Conservation (phyloP, 2,797 vertebrate species). For the Nannoperca australis region DNA sequence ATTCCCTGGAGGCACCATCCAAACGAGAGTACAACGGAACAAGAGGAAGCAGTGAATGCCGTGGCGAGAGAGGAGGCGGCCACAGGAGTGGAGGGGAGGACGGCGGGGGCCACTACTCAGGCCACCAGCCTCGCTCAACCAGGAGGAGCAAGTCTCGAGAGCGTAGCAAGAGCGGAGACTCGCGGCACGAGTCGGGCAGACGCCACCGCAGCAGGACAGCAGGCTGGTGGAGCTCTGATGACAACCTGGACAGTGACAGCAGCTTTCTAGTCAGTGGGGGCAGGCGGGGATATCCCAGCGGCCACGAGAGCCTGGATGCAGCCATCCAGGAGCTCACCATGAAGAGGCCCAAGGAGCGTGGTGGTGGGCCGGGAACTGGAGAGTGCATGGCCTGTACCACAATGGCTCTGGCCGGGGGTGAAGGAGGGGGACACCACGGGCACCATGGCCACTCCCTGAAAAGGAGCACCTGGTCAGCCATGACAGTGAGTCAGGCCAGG, state of each 20-base stretch:
- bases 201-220: conserved; percentile 88
- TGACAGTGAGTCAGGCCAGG: conserved; percentile 98
- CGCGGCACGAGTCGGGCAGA: conserved; percentile 81
- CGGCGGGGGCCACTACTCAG: conserved; percentile 87
- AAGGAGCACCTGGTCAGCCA: conserved; percentile 97
- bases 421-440: conserved; percentile 78
- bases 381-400: conserved; percentile 96
- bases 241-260: conserved; percentile 99
- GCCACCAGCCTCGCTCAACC: conserved; percentile 88
- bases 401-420: conserved; percentile 91
- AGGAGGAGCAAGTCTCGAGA: conserved; percentile 87
- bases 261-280: conserved; percentile 91
- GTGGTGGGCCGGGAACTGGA: conserved; percentile 80
- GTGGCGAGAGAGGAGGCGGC: conserved; percentile 82
- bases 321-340: conserved; percentile 97
- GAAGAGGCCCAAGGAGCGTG: conserved; percentile 90
- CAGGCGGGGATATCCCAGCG: conserved; percentile 79
- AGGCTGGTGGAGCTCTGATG: conserved; percentile 99
- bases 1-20: conserved; percentile 95
- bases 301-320: conserved; percentile 93
- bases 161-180: conserved; percentile 88
- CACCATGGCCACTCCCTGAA: conserved; percentile 91
- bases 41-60: conserved; percentile 88
- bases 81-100: conserved; percentile 87
- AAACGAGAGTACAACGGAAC: conserved; percentile 95